Evolutionary conservation across 2,113 vertebrate species (phyloP).

Genomic region (Anseranas semipalmata): DNA sequence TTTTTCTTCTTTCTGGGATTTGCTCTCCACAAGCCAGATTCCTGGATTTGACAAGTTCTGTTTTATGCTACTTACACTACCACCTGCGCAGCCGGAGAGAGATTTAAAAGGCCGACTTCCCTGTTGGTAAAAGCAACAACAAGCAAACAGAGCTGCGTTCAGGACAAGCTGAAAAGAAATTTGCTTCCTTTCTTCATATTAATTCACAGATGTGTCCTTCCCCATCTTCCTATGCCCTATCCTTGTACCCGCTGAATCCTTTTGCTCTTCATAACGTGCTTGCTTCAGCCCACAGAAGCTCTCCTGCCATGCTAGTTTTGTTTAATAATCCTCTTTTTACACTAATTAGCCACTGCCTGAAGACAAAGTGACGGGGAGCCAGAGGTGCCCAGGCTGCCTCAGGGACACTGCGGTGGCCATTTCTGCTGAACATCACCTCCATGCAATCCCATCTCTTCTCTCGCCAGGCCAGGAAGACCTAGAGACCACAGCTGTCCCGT

Average conservation of each 20-base stretch:
- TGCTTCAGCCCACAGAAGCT: not conserved
- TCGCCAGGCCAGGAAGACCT: not conserved
- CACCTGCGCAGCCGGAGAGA: slow-evolving; percentile 47
- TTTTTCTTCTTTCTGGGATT: slow-evolving; percentile 44
- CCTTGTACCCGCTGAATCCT: not conserved
- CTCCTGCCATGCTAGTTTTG: not conserved
- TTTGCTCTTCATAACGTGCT: not conserved
- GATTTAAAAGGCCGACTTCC: slow-evolving; percentile 39
- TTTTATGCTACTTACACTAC: slow-evolving; percentile 69
- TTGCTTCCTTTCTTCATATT: not conserved
- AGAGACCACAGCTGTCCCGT: not conserved
- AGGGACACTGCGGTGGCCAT: not conserved
- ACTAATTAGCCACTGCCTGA: not conserved
- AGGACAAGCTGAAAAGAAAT: not conserved
- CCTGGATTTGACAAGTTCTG: slow-evolving; percentile 68
- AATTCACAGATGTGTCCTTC: not conserved
- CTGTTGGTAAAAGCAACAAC: slow-evolving; percentile 40
- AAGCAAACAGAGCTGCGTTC: not conserved
- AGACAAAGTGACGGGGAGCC: not conserved
- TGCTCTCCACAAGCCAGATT: slow-evolving; percentile 50
- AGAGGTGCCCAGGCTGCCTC: not conserved
- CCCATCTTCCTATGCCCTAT: not conserved
- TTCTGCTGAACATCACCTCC: not conserved
- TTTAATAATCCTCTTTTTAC: not conserved
- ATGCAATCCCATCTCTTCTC: not conserved